Conservation (phyloP, 1,140 invertebrate species). For the Drosophila murphyi region DNA sequence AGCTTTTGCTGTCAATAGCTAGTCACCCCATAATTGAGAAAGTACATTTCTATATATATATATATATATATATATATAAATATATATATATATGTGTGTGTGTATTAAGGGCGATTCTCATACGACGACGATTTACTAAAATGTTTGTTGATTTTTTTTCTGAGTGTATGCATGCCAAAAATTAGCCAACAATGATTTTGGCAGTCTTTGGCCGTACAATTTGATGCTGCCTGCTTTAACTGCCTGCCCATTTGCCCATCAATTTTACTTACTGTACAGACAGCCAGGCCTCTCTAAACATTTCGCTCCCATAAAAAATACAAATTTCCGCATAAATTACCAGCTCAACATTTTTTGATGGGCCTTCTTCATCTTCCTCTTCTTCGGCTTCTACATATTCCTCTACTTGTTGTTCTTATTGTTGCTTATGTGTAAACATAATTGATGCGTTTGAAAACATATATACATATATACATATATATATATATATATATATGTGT, state of each 20-base stretch:
- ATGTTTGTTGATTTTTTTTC: background rate
- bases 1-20: no score
- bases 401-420: slow-evolving; percentile 4
- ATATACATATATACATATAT: background rate
- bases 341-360: slow-evolving; percentile 60
- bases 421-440: slow-evolving; percentile 38
- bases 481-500: slow-evolving; percentile 2
- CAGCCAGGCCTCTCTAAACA: slow-evolving; percentile 22
- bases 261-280: slow-evolving; percentile 60
- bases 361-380: slow-evolving; percentile 2
- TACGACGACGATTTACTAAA: no score
- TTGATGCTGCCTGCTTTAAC: slow-evolving; percentile 66
- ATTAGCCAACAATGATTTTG: slow-evolving; percentile 59
- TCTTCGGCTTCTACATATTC: background rate
- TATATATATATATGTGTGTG: no score
- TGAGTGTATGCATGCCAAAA: slow-evolving; percentile 40
- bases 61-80: no score
- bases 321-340: slow-evolving; percentile 76
- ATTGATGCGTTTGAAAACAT: slow-evolving; percentile 36
- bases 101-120: no score
- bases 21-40: no score
- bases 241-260: slow-evolving; percentile 67
- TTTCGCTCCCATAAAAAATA: slow-evolving; percentile 69
- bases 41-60: no score
- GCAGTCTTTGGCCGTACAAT: slow-evolving; percentile 23